Conservation (phyloP, 1,140 invertebrate species). For the Dendrolimus punctatus region DNA sequence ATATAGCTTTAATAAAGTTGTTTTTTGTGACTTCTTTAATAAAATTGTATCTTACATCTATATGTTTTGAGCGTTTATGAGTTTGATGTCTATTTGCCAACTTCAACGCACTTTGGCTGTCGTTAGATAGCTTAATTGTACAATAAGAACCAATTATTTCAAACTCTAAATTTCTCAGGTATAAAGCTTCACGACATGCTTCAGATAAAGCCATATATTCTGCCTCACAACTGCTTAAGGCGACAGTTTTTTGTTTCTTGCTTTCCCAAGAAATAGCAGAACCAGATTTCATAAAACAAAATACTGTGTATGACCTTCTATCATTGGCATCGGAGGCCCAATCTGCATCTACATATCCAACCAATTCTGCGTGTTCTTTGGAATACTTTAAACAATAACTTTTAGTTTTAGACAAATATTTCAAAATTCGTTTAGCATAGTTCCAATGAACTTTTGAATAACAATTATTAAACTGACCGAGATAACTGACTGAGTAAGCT, state of each 20-base stretch:
- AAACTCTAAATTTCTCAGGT: neutral
- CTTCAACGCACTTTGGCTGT: constrained; percentile 4
- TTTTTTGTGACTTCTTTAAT: constrained; percentile 1
- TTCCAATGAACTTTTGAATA: constrained; percentile 44
- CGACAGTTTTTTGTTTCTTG: too few species aligned
- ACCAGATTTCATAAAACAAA: too few species aligned
- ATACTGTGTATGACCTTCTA: constrained; percentile 52
- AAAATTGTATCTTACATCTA: constrained; percentile 6
- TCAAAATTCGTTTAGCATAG: constrained; percentile 53
- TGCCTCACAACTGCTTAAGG: too few species aligned
- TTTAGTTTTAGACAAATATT: constrained; percentile 52
- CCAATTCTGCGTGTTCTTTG: constrained; percentile 19
- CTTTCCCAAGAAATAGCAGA: too few species aligned
- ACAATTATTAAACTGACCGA: constrained; percentile 58
- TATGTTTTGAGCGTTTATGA: constrained; percentile 4
- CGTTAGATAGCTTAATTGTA: constrained; percentile 1
- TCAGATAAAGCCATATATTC: too few species aligned
- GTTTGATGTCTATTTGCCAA: constrained; percentile 2
- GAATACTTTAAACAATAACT: constrained; percentile 18
- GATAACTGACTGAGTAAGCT: constrained; percentile 48
- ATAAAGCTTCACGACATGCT: too few species aligned
- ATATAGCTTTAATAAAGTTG: neutral
- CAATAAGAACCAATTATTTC: neutral
- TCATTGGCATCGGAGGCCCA: constrained; percentile 40
- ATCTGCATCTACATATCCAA: constrained; percentile 54